phyloP scores from a whole-genome alignment of 1,140 invertebrate genomes.

The Formica exsecta region DNA sequence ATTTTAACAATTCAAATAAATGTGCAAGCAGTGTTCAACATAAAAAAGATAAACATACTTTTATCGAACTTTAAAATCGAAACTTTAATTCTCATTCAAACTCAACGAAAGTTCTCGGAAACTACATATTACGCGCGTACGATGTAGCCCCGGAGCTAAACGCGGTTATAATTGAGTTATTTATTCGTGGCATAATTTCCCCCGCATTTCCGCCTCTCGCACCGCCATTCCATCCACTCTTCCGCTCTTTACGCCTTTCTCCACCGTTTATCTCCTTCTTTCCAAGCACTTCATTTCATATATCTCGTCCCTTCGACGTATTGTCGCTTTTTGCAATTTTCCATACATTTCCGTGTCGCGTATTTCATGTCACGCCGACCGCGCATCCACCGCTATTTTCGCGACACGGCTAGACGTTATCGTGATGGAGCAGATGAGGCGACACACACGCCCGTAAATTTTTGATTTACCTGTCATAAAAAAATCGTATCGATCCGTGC shows the following conservation, averaged over 20 bases:
- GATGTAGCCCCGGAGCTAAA: slow-evolving; percentile 23
- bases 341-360: slow-evolving; percentile 50
- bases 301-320: slow-evolving; percentile 58
- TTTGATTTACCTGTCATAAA: slow-evolving; percentile 44
- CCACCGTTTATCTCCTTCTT: slow-evolving; percentile 35
- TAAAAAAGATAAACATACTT: slow-evolving; percentile 19
- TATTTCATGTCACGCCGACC: slow-evolving; percentile 54
- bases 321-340: slow-evolving; percentile 65
- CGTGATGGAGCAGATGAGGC: slow-evolving; percentile 59
- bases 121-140: slow-evolving; percentile 36
- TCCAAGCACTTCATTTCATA: slow-evolving; percentile 53
- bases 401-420: slow-evolving; percentile 52
- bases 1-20: not conserved
- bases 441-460: slow-evolving; percentile 52
- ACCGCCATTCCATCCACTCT: not conserved
- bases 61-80: slow-evolving; percentile 20
- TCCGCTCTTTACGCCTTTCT: not conserved
- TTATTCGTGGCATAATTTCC: slow-evolving; percentile 56
- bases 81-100: slow-evolving; percentile 42
- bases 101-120: slow-evolving; percentile 32
- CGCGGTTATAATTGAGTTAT: slow-evolving; percentile 54
- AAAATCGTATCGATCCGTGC: slow-evolving; percentile 24
- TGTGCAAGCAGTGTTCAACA: not conserved
- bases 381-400: slow-evolving; percentile 46
- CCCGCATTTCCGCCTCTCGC: not conserved